Evolutionary conservation across 2,888 invertebrate species (phyloP), one percentile per base, ranked within the genome.

Genomic region (Rambutsinella grinnellia): DNA sequence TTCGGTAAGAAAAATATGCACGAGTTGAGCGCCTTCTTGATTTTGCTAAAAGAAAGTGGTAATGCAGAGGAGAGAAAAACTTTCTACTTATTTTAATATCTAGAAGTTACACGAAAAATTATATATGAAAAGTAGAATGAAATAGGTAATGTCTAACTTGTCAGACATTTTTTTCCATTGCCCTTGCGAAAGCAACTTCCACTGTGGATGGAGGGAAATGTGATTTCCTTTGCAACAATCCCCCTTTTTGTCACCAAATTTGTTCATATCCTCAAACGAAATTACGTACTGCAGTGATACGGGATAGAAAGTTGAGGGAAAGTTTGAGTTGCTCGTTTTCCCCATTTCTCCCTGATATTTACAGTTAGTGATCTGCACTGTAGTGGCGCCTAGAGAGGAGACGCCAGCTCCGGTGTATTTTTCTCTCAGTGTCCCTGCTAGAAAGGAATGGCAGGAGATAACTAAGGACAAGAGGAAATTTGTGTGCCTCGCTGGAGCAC

Each of bases 281-380:
- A 65, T 72, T 72, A 72, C 57, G 72, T 72, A 72, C 65, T 72
- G 72, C 72, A 66, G 72, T 60, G 66, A 72, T 66, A 72, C 44
- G 36, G 24, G 62, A 28, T 53, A 62, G 47, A 54, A 28, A 61
- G 62, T 51, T 23, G 53, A 49, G n/a, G n/a, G 5, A 10, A 49
- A 13, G 36, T 13, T 13, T 36, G 13, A 5, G 13, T 36, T 5
- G 36, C 36, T n/a, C n/a, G 13, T 8, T 36, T 36, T 36, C 36
- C 13, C 36, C 36, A 13, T 36, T 36, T 28, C 60, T 44, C 46
- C 53, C 36, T 36, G 36, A 36, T 36, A 36, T 36, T 36, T 36
- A 36, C 36, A 13, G 36, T 13, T 8, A 36, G 36, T 13, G 58
- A 66, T 74, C 74, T 74, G 74, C 74, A 74, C 44, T 74, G 72